Evolutionary conservation across 2,113 vertebrate genomes (phyloP).

Genomic region (Larimichthys polyactis): DNA sequence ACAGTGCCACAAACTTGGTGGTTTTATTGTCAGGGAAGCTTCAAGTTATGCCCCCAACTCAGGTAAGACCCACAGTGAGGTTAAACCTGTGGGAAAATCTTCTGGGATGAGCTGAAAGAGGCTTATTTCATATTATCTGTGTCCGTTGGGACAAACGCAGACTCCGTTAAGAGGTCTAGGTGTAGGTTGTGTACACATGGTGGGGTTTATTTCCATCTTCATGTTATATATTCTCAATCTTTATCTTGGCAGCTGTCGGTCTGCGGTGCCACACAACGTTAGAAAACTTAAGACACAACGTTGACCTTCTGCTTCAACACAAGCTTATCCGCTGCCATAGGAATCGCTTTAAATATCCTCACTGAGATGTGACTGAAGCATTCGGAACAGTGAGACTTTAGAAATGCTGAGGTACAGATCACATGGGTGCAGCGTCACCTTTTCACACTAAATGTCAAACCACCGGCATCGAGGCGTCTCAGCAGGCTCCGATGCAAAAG

Average conservation of each 20-base stretch:
- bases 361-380: not conserved
- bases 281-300: conserved; percentile 22
- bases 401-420: not conserved
- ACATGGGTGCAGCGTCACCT: conserved; percentile 29
- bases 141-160: too few species aligned
- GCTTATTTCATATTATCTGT: too few species aligned
- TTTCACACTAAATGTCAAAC: conserved; percentile 49
- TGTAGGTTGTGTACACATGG: too few species aligned
- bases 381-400: not conserved
- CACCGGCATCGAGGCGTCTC: not conserved
- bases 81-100: too few species aligned
- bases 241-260: conserved; percentile 1
- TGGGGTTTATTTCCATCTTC: too few species aligned
- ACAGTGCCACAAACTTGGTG: too few species aligned
- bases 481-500: conserved; percentile 13
- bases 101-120: too few species aligned
- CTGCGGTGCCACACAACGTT: conserved; percentile 2
- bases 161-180: too few species aligned
- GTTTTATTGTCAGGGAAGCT: too few species aligned
- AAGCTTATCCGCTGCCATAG: not conserved
- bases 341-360: conserved; percentile 5
- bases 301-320: conserved; percentile 32
- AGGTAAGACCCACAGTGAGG: too few species aligned
- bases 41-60: too few species aligned
- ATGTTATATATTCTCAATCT: too few species aligned